Base-by-base conservation (phyloP, 2,888 invertebrate genomes). In the Vandiemenella viatica region DNA sequence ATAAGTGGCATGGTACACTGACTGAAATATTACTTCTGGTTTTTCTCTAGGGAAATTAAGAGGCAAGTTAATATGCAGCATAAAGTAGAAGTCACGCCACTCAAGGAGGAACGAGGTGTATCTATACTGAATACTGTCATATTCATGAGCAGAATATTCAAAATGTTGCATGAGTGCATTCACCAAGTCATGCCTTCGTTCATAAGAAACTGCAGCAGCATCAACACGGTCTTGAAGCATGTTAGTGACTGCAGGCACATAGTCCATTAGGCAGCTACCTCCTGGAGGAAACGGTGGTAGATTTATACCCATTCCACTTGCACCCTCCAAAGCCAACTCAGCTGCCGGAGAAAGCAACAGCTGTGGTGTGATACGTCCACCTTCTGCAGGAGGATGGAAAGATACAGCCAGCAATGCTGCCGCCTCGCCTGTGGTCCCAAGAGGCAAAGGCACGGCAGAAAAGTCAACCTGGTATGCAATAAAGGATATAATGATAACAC, bases 401-500 rank as follows among this genome's bases (percentile, higher is more conserved):
- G 71, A 68, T 7, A 80, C 70, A 17, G 75, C 61, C 13, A 79
- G 62, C 49, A 75, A 63, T 16, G 75, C 77, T 47, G 70, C 68
- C 56, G 77, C 65, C 43, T 62, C 64, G 20, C 66, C 57, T 75
- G 67, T 60, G 62, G 62, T 53, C 70, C 18, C 21, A 13, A 21
- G 69, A 18, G 75, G 62, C 55, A 76, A 72, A 23, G 81, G 80
- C 51, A 84, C 64, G 53, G 69, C 65, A 13, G 76, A 71, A 55
- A 75, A 75, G 58, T 83, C 77, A 22, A 83, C 68, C n/a, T 32
- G 32, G n/a, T n/a, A n/a, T n/a, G n/a, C n/a, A n/a, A n/a, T n/a
- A n/a, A n/a, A n/a, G n/a, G n/a, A n/a, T n/a, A n/a, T n/a, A n/a
- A n/a, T n/a, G n/a, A n/a, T n/a, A n/a, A n/a, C n/a, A n/a, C n/a